Evolutionary conservation across 2,797 vertebrate genomes (phyloP).

Genomic region (Thaleichthys pacificus): DNA sequence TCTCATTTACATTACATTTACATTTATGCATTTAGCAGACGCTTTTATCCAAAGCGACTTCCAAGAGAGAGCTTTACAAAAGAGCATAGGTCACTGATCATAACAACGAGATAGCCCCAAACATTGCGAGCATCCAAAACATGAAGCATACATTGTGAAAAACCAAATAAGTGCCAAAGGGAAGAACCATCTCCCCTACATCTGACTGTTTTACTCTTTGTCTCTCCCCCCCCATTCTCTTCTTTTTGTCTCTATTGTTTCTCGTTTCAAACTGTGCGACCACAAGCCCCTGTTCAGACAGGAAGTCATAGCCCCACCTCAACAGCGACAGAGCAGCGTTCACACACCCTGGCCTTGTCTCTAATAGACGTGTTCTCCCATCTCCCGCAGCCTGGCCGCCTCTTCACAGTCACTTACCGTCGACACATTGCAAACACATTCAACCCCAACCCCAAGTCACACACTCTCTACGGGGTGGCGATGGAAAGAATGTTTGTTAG

Average conservation of each 20-base stretch:
- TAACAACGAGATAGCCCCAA: no score
- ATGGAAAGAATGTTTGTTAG: neutral
- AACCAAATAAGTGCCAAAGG: no score
- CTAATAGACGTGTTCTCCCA: neutral
- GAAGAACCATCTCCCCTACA: no score
- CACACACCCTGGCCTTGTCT: neutral
- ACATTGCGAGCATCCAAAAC: no score
- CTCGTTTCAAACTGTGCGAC: neutral
- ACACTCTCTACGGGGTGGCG: neutral
- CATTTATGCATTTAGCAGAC: no score
- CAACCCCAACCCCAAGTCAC: neutral
- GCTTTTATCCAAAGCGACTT: no score
- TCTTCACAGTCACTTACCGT: neutral
- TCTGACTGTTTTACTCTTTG: no score
- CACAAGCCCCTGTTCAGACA: constrained; percentile 11
- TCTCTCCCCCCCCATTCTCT: neutral
- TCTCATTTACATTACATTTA: no score
- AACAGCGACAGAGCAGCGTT: neutral
- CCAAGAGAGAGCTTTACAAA: no score
- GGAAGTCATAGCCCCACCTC: neutral
- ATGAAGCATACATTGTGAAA: no score
- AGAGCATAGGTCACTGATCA: no score
- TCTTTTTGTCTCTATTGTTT: neutral
- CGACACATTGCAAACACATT: neutral
- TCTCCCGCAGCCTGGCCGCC: neutral